A percentile compares a stretch with the other conserved stretches of the same genome.
These are phyloP conservation scores for Luscinia luscinia DNA, from an alignment of 2,797 vertebrate species.

Conservation along the genomic window DNA sequence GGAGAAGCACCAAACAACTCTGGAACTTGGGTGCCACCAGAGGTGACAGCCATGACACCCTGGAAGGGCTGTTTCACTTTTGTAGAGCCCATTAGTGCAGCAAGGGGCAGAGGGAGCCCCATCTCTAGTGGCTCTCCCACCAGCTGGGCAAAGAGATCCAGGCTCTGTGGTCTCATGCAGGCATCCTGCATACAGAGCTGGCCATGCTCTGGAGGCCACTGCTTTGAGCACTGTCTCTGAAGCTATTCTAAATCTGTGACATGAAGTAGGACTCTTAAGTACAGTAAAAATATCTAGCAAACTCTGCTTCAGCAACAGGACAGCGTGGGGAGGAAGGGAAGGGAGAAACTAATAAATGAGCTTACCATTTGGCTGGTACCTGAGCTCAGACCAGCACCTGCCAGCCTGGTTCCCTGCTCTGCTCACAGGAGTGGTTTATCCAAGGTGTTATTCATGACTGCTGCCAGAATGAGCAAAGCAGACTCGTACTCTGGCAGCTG, in stretches of 20 bases:
- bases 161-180: background rate
- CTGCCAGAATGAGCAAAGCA: conserved; percentile 8
- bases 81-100: background rate
- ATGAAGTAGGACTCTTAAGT: background rate
- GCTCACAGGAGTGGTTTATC: background rate
- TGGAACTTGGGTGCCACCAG: background rate
- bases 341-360: background rate
- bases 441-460: accelerated
- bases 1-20: background rate
- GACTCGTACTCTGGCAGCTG: background rate
- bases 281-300: background rate
- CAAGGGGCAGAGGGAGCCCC: background rate
- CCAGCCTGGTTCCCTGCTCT: background rate
- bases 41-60: background rate
- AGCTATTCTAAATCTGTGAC: background rate
- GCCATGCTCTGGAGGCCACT: background rate
- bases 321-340: background rate
- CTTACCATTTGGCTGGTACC: background rate
- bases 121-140: background rate
- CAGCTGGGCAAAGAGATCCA: background rate
- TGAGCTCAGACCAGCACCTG: background rate
- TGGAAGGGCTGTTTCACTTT: background rate
- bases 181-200: background rate
- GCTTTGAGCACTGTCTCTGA: background rate
- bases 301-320: background rate